phyloP scores from a whole-genome alignment of 2,113 vertebrate species.

The Charadrius vociferus region DNA sequence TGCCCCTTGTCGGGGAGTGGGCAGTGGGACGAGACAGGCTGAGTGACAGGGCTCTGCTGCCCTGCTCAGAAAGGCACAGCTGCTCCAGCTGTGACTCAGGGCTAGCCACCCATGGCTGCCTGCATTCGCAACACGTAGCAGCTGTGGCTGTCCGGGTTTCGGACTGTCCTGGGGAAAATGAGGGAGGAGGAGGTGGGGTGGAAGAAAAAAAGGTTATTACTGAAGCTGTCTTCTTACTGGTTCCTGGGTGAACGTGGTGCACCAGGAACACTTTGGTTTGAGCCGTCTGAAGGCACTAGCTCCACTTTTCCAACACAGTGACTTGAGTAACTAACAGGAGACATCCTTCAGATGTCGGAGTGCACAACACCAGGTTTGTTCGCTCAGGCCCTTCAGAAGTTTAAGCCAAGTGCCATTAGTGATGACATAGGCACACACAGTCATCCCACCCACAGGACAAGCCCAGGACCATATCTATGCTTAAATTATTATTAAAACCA shows the following conservation, averaged over 20 bases:
- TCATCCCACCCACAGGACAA: not conserved
- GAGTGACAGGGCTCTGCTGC: too few species aligned
- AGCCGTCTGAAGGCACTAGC: not conserved
- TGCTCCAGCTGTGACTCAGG: not conserved
- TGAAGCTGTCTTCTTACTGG: not conserved
- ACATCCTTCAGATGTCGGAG: not conserved
- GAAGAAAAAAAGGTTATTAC: not conserved
- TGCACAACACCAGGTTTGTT: too few species aligned
- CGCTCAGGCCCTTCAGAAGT: not conserved
- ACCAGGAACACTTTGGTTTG: not conserved
- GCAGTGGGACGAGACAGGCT: fast-evolving
- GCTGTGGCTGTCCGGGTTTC: not conserved
- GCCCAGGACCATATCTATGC: not conserved
- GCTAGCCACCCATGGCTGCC: not conserved
- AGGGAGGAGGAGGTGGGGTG: too few species aligned
- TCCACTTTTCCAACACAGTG: not conserved
- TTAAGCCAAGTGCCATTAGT: not conserved
- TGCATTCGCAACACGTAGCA: fast-evolving
- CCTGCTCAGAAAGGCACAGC: not conserved
- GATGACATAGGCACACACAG: not conserved
- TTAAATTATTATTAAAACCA: not conserved
- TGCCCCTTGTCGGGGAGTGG: fast-evolving
- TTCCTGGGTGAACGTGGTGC: not conserved
- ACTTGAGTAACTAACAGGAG: fast-evolving
- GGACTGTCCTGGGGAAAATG: not conserved